phyloP scores from a whole-genome alignment of 1,140 invertebrate genomes.

The Aphaenogaster rudis region DNA sequence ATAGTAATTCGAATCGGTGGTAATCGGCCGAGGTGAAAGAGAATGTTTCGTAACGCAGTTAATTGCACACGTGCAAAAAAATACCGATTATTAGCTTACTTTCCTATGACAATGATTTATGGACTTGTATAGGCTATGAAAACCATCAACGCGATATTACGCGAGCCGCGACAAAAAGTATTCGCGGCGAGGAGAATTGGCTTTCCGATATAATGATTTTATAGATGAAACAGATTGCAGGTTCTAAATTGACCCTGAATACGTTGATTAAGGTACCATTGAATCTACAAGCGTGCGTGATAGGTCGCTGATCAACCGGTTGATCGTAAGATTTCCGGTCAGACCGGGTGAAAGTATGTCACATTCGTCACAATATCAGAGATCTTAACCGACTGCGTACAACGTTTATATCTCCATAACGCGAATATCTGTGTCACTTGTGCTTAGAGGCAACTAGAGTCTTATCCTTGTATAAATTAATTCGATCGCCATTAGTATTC shows the following conservation, averaged over 20 bases:
- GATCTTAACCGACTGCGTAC: conserved; percentile 66
- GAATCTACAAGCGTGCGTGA: conserved; percentile 42
- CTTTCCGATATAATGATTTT: neutral
- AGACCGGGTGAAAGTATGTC: conserved; percentile 69
- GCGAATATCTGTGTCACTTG: conserved; percentile 51
- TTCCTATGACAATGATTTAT: conserved; percentile 65
- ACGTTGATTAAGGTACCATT: conserved; percentile 39
- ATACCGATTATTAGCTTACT: conserved; percentile 26
- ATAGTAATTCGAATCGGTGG: conserved; percentile 40
- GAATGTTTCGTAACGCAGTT: conserved; percentile 64
- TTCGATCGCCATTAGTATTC: neutral
- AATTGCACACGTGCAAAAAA: conserved; percentile 44
- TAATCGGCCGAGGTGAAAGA: conserved; percentile 43
- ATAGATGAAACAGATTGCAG: conserved; percentile 10
- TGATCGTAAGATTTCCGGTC: conserved; percentile 56
- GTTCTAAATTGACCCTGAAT: conserved; percentile 41
- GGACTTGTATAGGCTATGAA: neutral
- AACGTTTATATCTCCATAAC: conserved; percentile 70
- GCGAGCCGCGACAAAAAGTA: conserved; percentile 20
- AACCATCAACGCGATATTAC: conserved; percentile 49
- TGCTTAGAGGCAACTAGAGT: conserved; percentile 18
- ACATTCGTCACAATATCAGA: conserved; percentile 58
- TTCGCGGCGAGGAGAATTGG: neutral
- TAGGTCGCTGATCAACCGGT: conserved; percentile 53
- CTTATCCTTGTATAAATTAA: neutral